A percentile compares a stretch with the other conserved stretches of the same genome.
phyloP scores from a whole-genome alignment of 2,797 vertebrate species.

The Thalassophryne amazonica region DNA sequence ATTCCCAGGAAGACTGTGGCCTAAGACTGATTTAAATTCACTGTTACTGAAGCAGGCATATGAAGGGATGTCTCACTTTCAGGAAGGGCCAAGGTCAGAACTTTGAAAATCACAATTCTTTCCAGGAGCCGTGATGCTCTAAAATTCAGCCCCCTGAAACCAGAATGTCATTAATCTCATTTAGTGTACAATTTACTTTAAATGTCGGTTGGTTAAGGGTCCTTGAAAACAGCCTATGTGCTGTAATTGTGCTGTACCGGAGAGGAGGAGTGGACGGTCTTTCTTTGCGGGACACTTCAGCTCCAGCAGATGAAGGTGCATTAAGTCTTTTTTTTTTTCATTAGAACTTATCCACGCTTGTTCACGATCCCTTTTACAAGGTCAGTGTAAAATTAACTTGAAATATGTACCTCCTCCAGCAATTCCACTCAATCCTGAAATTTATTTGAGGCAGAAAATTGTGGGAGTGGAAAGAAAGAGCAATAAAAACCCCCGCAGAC shows the following conservation, averaged over 20 bases:
- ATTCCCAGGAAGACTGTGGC: too few species aligned
- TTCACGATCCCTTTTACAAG: slow-evolving; percentile 50
- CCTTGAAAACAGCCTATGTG: slow-evolving; percentile 19
- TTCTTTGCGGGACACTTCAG: slow-evolving; percentile 33
- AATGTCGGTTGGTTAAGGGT: slow-evolving; percentile 33
- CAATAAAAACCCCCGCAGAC: slow-evolving; percentile 40
- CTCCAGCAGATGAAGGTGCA: slow-evolving; percentile 53
- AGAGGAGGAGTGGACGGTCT: slow-evolving; percentile 28
- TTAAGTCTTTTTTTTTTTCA: slow-evolving; percentile 38
- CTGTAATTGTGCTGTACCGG: slow-evolving; percentile 11
- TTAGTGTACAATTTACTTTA: slow-evolving; percentile 53
- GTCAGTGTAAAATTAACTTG: slow-evolving; percentile 70
- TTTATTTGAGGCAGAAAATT: slow-evolving; percentile 53
- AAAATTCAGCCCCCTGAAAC: slow-evolving; percentile 42
- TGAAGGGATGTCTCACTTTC: neutral
- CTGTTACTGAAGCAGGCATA: neutral
- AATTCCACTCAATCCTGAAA: slow-evolving; percentile 46
- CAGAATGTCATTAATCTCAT: slow-evolving; percentile 60
- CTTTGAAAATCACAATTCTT: slow-evolving; percentile 30
- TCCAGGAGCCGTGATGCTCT: slow-evolving; percentile 5
- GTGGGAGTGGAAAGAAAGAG: slow-evolving; percentile 41
- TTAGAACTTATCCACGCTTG: slow-evolving; percentile 60
- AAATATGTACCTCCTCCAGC: slow-evolving; percentile 71
- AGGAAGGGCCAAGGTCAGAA: slow-evolving; percentile 12
- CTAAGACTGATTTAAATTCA: neutral